Base-by-base conservation (phyloP, 2,113 vertebrate genomes). In the Stegastes partitus region DNA sequence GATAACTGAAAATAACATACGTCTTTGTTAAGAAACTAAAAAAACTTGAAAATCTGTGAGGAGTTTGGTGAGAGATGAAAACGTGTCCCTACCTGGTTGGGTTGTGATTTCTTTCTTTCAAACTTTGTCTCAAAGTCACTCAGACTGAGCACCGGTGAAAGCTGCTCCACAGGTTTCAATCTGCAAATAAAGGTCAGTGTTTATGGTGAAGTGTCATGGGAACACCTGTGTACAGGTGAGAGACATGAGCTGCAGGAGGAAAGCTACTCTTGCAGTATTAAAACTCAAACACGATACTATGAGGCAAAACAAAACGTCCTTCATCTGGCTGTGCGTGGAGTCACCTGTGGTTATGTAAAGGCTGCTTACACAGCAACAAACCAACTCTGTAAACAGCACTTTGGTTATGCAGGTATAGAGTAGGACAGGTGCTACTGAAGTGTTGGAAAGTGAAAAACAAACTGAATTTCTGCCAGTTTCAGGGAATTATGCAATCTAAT, bases 1-100 rank as follows among this genome's bases (percentile, higher is more conserved):
- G 92, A 94, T 65, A 95, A 92, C 98, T 99, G 58, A 53, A 94
- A 68, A 91, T 86, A 87, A 63, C 1, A 22, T 10, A 15, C 8
- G 5, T 62, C 21, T 31, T 34, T 39, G 9, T 51, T 10, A 15
- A 6, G 18, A 44, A 78, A 10, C 2, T 15, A 50, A 28, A 23
- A 64, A 53, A 1, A 3, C 1, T 42, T 11, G 3, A 15, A 42
- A 12, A 15, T 42, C 11, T 42, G 39, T 15, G 2, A 42, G 4
- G 18, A 15, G 6, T 69, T 65, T 45, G 23, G 2, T 19, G 12
- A 21, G 22, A 51, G 10, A 18, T 26, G 0, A 6, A 11, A 25
- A 2, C 0, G 19, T 11, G 18, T 26, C 8, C 42, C 0, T 84
- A 94, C 94, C 72, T 94, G 93, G 47, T 15, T 82, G 57, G 89